Percentiles rank a stretch among this genome's conserved stretches.
Conservation (phyloP, 2,888 invertebrate genomes). For the Lasius fuliginosus region DNA sequence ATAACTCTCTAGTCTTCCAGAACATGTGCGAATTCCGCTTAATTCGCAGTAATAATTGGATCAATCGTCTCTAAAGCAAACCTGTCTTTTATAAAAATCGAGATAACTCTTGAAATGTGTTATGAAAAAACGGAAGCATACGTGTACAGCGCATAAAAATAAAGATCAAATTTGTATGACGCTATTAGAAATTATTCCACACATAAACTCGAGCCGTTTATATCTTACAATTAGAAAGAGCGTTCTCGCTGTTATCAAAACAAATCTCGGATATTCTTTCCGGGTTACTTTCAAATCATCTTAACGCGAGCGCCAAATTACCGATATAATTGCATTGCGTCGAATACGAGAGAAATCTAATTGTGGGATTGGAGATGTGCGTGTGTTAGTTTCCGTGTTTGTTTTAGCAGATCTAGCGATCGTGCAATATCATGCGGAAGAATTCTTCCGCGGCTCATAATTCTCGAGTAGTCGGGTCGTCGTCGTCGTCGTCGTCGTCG, state of each 20-base stretch:
- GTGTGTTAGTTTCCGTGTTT: background rate
- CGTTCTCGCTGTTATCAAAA: background rate
- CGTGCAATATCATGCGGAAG: background rate
- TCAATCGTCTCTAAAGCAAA: background rate
- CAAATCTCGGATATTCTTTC: background rate
- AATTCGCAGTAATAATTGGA: conserved; percentile 2
- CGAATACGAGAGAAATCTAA: background rate
- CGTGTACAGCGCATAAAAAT: background rate
- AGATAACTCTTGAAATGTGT: background rate
- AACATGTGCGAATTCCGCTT: conserved; percentile 25
- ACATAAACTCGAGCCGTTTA: background rate
- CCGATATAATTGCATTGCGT: background rate
- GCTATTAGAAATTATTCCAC: background rate
- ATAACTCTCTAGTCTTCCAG: conserved; percentile 6
- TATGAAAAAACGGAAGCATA: background rate
- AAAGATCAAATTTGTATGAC: background rate
- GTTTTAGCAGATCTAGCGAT: background rate
- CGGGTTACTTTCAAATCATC: background rate
- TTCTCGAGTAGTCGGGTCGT: conserved; percentile 57
- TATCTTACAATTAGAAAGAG: background rate
- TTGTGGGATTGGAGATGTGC: background rate
- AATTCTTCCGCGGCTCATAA: conserved; percentile 54
- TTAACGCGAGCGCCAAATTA: background rate
- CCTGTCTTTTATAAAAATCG: background rate
- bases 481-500: conserved; percentile 49